These are phyloP conservation scores for Fregata magnificens DNA, from an alignment of 2,113 vertebrate genomes.

Conservation along the genomic window DNA sequence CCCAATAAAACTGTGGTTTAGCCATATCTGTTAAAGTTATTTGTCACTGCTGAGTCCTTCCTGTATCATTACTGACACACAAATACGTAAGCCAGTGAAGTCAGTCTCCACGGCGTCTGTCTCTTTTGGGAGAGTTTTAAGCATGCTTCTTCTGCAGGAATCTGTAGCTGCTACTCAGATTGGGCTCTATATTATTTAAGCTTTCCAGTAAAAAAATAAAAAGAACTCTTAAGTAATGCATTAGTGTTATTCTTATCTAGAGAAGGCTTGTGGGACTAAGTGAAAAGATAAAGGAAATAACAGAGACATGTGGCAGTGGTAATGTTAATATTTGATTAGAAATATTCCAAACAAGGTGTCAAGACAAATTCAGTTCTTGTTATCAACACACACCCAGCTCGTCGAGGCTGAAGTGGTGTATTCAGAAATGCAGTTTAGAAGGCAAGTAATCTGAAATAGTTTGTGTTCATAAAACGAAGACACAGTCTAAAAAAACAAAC, in stretches of 20 bases:
- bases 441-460: not conserved
- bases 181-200: slow-evolving; percentile 31
- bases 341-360: slow-evolving; percentile 60
- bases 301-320: not conserved
- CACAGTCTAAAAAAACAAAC: not conserved
- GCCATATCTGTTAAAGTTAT: not conserved
- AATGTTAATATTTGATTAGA: slow-evolving; percentile 68
- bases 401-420: not conserved
- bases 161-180: not conserved
- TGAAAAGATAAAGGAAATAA: slow-evolving; percentile 54
- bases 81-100: not conserved
- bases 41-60: slow-evolving; percentile 33
- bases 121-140: not conserved
- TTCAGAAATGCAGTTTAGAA: not conserved
- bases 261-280: slow-evolving; percentile 19
- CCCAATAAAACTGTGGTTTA: slow-evolving; percentile 41
- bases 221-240: slow-evolving; percentile 23
- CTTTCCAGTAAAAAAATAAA: not conserved
- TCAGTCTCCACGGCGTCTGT: not conserved
- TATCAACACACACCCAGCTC: not conserved
- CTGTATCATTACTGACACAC: not conserved
- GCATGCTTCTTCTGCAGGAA: not conserved
- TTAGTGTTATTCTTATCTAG: slow-evolving; percentile 35
- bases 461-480: not conserved
- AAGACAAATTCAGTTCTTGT: slow-evolving; percentile 49